Evolutionary conservation across 2,888 invertebrate species (phyloP).

Genomic region (Harmothoe impar): DNA sequence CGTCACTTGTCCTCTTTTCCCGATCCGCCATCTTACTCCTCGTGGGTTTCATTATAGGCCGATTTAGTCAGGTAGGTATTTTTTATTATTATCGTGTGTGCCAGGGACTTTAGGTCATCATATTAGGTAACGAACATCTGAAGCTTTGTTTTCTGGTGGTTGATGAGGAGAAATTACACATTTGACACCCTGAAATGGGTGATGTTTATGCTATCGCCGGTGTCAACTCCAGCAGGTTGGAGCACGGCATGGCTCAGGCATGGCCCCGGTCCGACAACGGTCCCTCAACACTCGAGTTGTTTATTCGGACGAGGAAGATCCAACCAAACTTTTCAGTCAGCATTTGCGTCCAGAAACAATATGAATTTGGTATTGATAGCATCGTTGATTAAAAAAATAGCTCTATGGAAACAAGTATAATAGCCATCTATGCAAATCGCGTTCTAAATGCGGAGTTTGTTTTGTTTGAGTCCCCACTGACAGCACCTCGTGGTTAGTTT

Average conservation of each 20-base stretch:
- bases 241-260: neutral
- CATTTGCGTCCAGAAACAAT: no score
- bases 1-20: conserved; percentile 64
- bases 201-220: conserved; percentile 37
- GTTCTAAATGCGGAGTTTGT: neutral
- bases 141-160: neutral
- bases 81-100: neutral
- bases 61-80: conserved; percentile 61
- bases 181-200: neutral
- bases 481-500: conserved; percentile 32
- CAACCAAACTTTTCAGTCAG: no score
- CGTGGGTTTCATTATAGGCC: conserved; percentile 63
- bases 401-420: neutral
- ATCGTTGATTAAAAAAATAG: no score
- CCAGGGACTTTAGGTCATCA: neutral
- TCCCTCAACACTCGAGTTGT: neutral
- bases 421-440: no score
- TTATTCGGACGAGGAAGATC: no score
- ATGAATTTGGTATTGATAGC: no score
- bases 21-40: conserved; percentile 64
- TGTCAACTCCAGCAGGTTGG: conserved; percentile 42
- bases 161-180: neutral
- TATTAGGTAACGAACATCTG: neutral
- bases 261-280: neutral
- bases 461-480: conserved; percentile 19